Percentiles rank a stretch among this genome's conserved stretches.
Conservation (phyloP, 2,888 invertebrate species). For the Copidosoma aretas region DNA sequence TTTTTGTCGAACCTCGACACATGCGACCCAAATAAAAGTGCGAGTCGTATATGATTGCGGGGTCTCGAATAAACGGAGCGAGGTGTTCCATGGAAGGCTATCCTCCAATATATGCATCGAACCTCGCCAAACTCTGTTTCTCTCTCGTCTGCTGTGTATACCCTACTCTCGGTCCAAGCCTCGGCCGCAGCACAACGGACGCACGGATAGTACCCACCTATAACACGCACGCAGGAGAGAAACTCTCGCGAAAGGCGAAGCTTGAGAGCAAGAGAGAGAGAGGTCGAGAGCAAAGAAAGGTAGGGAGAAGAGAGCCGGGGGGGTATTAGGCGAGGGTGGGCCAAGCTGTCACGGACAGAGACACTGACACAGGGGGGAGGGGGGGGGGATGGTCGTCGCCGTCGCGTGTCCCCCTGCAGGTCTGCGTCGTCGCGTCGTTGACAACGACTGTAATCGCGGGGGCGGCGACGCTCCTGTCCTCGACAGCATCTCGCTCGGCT, state of each 20-base stretch:
- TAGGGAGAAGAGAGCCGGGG: constrained; percentile 4
- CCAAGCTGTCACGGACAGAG: constrained; percentile 61
- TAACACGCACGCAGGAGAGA: not conserved
- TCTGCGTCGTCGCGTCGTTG: constrained; percentile 40
- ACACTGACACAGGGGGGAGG: too few species aligned
- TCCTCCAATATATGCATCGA: too few species aligned
- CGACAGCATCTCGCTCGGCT: constrained; percentile 57
- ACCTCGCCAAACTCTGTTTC: too few species aligned
- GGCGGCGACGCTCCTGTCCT: constrained; percentile 62
- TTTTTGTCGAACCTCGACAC: too few species aligned
- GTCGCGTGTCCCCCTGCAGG: constrained; percentile 50
- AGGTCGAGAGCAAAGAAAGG: not conserved
- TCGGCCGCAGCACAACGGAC: too few species aligned
- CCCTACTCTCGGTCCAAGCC: too few species aligned
- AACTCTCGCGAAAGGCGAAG: not conserved
- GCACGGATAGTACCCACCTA: too few species aligned
- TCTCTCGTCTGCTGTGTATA: too few species aligned
- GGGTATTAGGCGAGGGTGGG: constrained; percentile 47
- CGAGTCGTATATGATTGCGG: constrained; percentile 22
- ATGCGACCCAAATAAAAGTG: not conserved
- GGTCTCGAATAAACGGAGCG: constrained; percentile 28
- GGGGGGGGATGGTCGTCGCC: constrained; percentile 56
- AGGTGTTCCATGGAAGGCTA: not conserved
- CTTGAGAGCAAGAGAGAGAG: not conserved
- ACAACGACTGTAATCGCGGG: constrained; percentile 61